Evolutionary conservation across 2,888 invertebrate genomes (phyloP).

Genomic region (Hanleya hanleyi): DNA sequence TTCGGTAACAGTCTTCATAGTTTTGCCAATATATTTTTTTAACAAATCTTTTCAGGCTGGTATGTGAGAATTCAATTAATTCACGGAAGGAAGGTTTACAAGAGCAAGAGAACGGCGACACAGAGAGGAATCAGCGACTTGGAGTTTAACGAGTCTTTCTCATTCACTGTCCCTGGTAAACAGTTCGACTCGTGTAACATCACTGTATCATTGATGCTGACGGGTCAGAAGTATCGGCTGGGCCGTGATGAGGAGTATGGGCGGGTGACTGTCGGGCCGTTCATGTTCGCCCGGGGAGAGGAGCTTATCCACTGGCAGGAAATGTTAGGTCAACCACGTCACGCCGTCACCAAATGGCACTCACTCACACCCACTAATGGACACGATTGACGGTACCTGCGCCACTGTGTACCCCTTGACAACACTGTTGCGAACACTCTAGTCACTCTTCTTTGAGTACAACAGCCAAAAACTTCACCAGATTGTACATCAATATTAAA

Average conservation of each 20-base stretch:
- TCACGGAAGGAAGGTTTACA: constrained; percentile 61
- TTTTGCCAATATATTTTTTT: too few species aligned
- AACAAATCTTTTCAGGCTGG: constrained; percentile 44
- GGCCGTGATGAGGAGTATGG: constrained; percentile 58
- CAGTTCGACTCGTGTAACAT: constrained; percentile 64
- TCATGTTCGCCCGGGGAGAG: constrained; percentile 69
- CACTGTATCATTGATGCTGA: constrained; percentile 53
- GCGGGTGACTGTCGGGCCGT: constrained; percentile 63
- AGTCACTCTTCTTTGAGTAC: too few species aligned
- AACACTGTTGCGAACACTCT: too few species aligned
- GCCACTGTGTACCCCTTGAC: too few species aligned
- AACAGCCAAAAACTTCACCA: too few species aligned
- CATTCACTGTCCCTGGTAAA: constrained; percentile 61
- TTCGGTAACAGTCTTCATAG: too few species aligned
- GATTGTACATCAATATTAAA: too few species aligned
- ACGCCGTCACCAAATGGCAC: constrained; percentile 53
- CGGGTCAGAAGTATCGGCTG: constrained; percentile 28
- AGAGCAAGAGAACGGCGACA: constrained; percentile 63
- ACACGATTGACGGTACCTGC: background rate
- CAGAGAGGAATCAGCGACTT: constrained; percentile 53
- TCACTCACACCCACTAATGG: constrained; percentile 23
- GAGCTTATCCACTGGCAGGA: constrained; percentile 71
- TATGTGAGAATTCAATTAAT: constrained; percentile 64
- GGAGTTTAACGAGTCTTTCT: constrained; percentile 67
- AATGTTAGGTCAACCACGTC: constrained; percentile 64